Conservation (phyloP, 2,797 vertebrate genomes). For the Enteromius radiatus region DNA sequence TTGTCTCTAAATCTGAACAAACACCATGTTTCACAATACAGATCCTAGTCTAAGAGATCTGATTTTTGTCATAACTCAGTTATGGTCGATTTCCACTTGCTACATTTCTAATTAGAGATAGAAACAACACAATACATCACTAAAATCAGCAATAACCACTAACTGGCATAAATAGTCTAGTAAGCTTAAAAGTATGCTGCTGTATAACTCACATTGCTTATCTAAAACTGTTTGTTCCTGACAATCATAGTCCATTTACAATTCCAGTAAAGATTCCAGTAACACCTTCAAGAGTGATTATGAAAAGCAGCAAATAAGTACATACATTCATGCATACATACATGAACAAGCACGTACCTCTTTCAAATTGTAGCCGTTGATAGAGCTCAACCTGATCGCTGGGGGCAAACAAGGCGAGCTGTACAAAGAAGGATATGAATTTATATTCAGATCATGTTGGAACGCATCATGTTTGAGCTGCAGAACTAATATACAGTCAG, state of each 20-base stretch:
- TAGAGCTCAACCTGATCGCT: slow-evolving; percentile 86
- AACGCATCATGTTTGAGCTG: slow-evolving; percentile 20
- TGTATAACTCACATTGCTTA: background rate
- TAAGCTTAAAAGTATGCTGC: background rate
- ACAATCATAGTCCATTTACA: background rate
- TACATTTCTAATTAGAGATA: background rate
- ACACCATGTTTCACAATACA: background rate
- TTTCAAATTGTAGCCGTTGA: slow-evolving; percentile 90
- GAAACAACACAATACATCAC: background rate
- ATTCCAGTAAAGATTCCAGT: background rate
- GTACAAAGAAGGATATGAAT: slow-evolving; percentile 73
- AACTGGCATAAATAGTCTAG: background rate
- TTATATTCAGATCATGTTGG: background rate
- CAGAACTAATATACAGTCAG: slow-evolving; percentile 10
- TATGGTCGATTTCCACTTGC: background rate
- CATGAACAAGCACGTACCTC: slow-evolving; percentile 75
- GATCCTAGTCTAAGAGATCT: background rate
- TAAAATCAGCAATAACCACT: background rate
- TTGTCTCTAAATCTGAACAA: background rate
- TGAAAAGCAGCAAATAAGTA: background rate
- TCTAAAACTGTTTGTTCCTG: slow-evolving; percentile 3
- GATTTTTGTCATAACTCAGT: background rate
- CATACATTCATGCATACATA: slow-evolving; percentile 12
- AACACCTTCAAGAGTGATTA: slow-evolving; percentile 8
- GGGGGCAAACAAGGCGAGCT: slow-evolving; percentile 87